Evolutionary conservation across 2,888 invertebrate genomes (phyloP).

Genomic region (Criorhina ranunculi): DNA sequence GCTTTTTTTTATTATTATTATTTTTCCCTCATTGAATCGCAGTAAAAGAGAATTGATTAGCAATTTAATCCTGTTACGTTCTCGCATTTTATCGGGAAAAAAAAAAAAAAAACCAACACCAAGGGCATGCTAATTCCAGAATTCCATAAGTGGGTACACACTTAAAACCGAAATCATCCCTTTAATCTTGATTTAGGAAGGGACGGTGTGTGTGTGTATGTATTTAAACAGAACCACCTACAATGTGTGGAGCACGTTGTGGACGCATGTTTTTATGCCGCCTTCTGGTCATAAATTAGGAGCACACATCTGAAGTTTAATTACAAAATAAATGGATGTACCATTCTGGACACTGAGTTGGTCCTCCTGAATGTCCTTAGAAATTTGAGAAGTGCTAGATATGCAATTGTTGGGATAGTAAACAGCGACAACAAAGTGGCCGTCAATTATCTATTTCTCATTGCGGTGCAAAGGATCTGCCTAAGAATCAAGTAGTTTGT

Average conservation of each 20-base stretch:
- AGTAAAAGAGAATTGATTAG: conserved; percentile 72
- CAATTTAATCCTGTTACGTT: conserved; percentile 69
- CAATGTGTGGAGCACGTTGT: conserved; percentile 15
- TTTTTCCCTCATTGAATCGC: conserved; percentile 67
- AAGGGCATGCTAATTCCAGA: conserved; percentile 58
- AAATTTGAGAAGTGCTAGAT: conserved; percentile 25
- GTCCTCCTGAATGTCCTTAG: conserved; percentile 15
- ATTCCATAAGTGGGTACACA: conserved; percentile 54
- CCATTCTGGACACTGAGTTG: conserved; percentile 38
- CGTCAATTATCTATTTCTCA: conserved; percentile 46
- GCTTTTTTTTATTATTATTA: conserved; percentile 66
- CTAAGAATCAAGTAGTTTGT: neutral
- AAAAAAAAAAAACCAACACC: neutral
- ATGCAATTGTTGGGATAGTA: conserved; percentile 1
- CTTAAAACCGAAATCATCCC: conserved; percentile 68
- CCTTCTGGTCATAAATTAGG: conserved; percentile 61
- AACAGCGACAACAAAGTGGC: conserved; percentile 42
- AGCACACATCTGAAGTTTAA: conserved; percentile 66
- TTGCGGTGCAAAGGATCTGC: conserved; percentile 18
- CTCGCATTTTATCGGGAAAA: conserved; percentile 37
- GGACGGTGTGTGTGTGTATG: neutral
- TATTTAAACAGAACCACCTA: no score
- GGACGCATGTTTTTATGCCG: conserved; percentile 56
- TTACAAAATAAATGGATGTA: conserved; percentile 60
- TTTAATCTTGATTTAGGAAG: conserved; percentile 56